Conservation (phyloP, 92 coral and sea anemone genomes). For the Nematostella vectensis region DNA sequence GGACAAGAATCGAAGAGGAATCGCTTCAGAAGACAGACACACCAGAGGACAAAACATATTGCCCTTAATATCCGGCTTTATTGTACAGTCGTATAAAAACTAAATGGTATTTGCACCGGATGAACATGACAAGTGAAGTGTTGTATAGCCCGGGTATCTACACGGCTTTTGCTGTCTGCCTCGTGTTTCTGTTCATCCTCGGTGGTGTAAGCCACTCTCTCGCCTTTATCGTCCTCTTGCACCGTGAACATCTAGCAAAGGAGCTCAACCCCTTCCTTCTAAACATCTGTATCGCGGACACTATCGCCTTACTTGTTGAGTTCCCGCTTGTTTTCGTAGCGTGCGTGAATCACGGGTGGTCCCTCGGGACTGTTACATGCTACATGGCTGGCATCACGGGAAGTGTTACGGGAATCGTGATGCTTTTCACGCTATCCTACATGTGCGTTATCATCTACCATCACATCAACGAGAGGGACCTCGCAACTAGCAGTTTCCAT, state of each 20-base stretch:
- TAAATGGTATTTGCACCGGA: too few species aligned
- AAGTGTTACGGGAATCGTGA: conserved; percentile 37
- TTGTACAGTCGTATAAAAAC: too few species aligned
- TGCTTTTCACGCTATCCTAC: conserved; percentile 45
- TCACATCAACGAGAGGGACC: conserved; percentile 14
- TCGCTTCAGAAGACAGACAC: too few species aligned
- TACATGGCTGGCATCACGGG: conserved; percentile 42
- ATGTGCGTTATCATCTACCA: conserved; percentile 42
- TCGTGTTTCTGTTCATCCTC: conserved; percentile 4
- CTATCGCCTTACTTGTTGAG: conserved; percentile 27
- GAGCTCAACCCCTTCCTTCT: conserved; percentile 54
- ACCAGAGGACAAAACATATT: too few species aligned
- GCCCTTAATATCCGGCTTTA: too few species aligned
- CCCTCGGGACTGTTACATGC: conserved; percentile 27
- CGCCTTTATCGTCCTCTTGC: conserved; percentile 2
- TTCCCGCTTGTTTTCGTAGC: conserved; percentile 52
- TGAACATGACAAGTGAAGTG: too few species aligned
- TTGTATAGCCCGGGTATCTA: background rate
- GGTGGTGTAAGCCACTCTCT: conserved; percentile 10
- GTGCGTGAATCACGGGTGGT: conserved; percentile 21
- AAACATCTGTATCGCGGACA: conserved; percentile 53
- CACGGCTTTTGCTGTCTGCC: conserved; percentile 3
- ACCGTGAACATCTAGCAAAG: conserved; percentile 7
- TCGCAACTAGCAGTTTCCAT: background rate
- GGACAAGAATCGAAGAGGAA: too few species aligned